These are phyloP conservation scores for Lacerta agilis DNA, from an alignment of 2,797 vertebrate species.

Conservation along the genomic window DNA sequence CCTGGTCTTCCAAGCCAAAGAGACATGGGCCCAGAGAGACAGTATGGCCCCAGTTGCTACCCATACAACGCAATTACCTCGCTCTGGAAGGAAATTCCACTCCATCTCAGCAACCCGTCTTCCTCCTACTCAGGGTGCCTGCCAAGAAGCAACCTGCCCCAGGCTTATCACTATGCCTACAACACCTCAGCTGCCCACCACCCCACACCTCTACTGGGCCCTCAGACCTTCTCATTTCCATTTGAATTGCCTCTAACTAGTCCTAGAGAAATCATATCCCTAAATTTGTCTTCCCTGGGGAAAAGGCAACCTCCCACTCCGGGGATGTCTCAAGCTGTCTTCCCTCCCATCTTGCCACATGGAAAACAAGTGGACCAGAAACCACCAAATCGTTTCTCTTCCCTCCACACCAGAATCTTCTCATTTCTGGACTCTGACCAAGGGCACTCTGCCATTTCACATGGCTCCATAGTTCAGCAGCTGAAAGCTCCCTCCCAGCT, in stretches of 20 bases:
- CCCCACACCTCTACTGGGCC: conserved; percentile 70
- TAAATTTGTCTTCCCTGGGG: conserved; percentile 41
- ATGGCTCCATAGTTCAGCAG: conserved; percentile 68
- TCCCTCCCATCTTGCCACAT: conserved; percentile 47
- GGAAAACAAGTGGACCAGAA: not conserved
- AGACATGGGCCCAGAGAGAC: not conserved
- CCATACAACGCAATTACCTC: conserved; percentile 45
- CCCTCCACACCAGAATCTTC: not conserved
- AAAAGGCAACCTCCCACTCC: conserved; percentile 67
- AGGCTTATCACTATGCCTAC: conserved; percentile 73
- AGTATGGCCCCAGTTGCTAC: conserved; percentile 38
- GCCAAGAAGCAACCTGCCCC: conserved; percentile 73
- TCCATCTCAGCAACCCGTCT: conserved; percentile 73
- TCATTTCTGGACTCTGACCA: conserved; percentile 40
- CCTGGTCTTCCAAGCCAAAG: conserved; percentile 25
- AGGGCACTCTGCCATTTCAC: conserved; percentile 69
- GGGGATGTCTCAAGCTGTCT: conserved; percentile 36
- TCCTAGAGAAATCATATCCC: not conserved
- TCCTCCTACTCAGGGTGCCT: conserved; percentile 74
- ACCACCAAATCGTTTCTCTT: not conserved
- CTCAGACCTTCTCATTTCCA: conserved; percentile 73
- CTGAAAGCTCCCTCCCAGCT: conserved; percentile 56
- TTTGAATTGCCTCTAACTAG: conserved; percentile 57
- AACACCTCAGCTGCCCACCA: conserved; percentile 62
- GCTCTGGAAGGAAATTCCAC: conserved; percentile 66